Conservation (phyloP, 2,797 vertebrate genomes). For the Phoxinus dragarum region DNA sequence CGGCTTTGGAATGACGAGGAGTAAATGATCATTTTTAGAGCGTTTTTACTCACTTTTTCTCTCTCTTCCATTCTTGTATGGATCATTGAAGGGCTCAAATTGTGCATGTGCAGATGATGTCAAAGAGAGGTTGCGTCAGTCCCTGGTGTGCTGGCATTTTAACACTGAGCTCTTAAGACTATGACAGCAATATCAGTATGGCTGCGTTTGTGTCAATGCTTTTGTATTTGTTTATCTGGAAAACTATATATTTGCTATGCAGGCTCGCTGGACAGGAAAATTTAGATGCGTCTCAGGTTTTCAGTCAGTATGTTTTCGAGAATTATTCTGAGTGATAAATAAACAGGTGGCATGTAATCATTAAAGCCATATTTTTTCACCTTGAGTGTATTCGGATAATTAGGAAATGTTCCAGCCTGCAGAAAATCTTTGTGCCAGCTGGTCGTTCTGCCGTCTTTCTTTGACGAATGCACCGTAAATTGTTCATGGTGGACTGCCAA, state of each 20-base stretch:
- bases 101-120: neutral
- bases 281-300: constrained; percentile 17
- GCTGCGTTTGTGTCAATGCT: neutral
- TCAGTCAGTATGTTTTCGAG: constrained; percentile 30
- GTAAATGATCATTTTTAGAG: neutral
- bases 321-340: constrained; percentile 45
- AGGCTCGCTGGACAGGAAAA: constrained; percentile 17
- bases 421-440: constrained; percentile 50
- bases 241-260: neutral
- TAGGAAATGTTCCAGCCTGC: constrained; percentile 46
- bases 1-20: too few relatives aligned
- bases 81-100: neutral
- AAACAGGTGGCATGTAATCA: constrained; percentile 52
- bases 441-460: constrained; percentile 38
- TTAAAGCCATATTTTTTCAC: constrained; percentile 59
- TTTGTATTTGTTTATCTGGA: constrained; percentile 8
- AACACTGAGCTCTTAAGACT: constrained; percentile 1
- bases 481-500: constrained; percentile 41
- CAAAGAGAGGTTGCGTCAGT: neutral
- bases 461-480: constrained; percentile 60
- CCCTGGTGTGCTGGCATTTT: constrained; percentile 28
- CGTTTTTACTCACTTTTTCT: neutral
- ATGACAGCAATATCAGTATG: neutral
- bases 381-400: constrained; percentile 57
- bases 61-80: neutral